Conservation (phyloP, 2,797 vertebrate species). For the Diplodus puntazzo region DNA sequence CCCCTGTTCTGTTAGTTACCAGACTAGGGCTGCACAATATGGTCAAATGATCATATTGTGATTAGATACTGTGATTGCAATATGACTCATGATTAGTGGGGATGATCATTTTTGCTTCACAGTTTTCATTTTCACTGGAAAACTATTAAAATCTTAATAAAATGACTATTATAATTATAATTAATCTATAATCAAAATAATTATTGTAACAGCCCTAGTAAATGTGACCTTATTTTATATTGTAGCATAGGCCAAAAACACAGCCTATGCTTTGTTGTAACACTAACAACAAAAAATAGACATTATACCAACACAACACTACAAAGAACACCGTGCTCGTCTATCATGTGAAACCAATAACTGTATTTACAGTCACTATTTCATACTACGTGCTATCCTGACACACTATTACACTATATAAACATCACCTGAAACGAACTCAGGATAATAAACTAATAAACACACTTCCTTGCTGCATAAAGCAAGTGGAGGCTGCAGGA, state of each 20-base stretch:
- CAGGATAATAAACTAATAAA: not conserved
- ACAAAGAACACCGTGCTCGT: not conserved
- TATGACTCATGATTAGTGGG: too few relatives aligned
- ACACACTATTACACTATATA: not conserved
- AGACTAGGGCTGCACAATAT: not conserved
- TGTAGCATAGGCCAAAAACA: not conserved
- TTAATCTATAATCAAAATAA: not conserved
- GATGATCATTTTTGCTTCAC: too few relatives aligned
- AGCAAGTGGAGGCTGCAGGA: conserved; percentile 30
- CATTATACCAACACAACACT: not conserved
- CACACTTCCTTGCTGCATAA: conserved; percentile 37
- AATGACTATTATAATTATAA: too few relatives aligned
- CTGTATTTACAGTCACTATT: not conserved
- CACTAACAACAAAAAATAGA: too few relatives aligned
- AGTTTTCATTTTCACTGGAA: too few relatives aligned
- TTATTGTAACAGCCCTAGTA: not conserved
- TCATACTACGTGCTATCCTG: not conserved
- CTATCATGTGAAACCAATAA: not conserved
- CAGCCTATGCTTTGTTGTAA: too few relatives aligned
- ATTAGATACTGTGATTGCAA: too few relatives aligned
- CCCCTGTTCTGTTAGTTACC: not conserved
- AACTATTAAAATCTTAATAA: too few relatives aligned
- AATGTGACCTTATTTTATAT: not conserved
- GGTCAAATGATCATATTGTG: too few relatives aligned
- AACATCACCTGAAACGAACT: conserved; percentile 3